These are phyloP conservation scores for Drosophila emarginata DNA, from an alignment of 2,888 invertebrate genomes.

Conservation along the genomic window DNA sequence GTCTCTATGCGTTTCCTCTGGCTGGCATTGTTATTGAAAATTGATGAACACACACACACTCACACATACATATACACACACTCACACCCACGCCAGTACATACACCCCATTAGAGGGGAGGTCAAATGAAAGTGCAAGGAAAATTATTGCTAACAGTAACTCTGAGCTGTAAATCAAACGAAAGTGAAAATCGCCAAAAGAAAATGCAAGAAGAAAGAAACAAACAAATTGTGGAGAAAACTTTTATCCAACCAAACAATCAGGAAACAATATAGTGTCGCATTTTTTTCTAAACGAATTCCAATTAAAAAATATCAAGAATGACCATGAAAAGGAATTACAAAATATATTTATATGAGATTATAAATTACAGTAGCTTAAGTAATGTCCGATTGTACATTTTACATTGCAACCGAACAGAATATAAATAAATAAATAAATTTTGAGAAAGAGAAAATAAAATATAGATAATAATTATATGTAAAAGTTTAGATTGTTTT, in stretches of 20 bases:
- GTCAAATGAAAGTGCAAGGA: conserved; percentile 34
- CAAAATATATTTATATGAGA: too few species aligned
- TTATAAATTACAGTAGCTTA: too few species aligned
- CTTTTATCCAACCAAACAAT: neutral
- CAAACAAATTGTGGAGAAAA: neutral
- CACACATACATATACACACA: conserved; percentile 7
- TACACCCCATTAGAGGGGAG: neutral
- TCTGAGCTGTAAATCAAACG: conserved; percentile 47
- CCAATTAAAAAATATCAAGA: too few species aligned
- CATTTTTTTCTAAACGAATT: neutral
- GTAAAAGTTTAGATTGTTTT: too few species aligned
- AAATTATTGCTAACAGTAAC: conserved; percentile 48
- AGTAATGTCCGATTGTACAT: too few species aligned
- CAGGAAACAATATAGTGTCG: neutral
- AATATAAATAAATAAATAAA: too few species aligned
- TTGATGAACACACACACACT: conserved; percentile 49
- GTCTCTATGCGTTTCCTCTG: conserved; percentile 8
- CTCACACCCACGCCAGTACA: too few species aligned
- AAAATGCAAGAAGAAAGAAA: conserved; percentile 1
- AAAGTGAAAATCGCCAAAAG: conserved; percentile 52
- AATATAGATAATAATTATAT: too few species aligned
- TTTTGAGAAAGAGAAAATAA: too few species aligned
- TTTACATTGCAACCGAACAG: too few species aligned
- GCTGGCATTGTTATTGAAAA: conserved; percentile 58
- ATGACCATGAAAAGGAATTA: too few species aligned